Evolutionary conservation across 23 tunicate genomes (phyloP).

Genomic region (Botrylloides violaceus): DNA sequence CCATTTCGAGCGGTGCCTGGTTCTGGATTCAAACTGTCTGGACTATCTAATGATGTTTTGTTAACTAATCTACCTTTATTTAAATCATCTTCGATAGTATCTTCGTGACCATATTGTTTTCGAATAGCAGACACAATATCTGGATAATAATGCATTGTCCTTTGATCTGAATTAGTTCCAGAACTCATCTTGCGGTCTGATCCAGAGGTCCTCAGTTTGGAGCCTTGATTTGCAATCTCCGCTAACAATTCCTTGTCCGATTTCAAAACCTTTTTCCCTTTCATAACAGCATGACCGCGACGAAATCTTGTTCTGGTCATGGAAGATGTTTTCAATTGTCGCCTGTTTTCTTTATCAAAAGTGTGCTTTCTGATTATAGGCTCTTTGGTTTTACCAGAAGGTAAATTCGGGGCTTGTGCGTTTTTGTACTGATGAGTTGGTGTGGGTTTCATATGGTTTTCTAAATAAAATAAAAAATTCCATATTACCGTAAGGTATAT

Average conservation of each 20-base stretch:
- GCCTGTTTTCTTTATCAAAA: background rate
- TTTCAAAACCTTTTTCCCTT: slow-evolving; percentile 15
- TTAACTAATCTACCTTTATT: background rate
- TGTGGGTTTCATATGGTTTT: no score
- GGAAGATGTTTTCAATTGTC: slow-evolving; percentile 1
- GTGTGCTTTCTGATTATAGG: no score
- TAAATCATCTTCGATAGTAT: background rate
- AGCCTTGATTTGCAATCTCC: background rate
- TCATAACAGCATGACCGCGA: slow-evolving; percentile 13
- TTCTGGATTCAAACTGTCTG: slow-evolving; percentile 18
- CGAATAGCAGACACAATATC: slow-evolving; percentile 17
- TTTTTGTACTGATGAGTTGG: no score
- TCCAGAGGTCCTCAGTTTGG: background rate
- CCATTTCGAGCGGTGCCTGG: slow-evolving; percentile 18
- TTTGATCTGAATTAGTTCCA: slow-evolving; percentile 1
- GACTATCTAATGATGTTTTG: background rate
- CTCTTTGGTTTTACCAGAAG: no score
- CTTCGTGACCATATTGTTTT: background rate
- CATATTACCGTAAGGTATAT: no score
- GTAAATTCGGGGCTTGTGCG: no score
- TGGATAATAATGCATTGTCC: slow-evolving; percentile 13
- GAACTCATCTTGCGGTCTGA: background rate
- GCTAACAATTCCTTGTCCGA: slow-evolving; percentile 23
- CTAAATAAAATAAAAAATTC: no score
- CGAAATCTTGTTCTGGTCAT: background rate